Percentiles rank a stretch among this genome's conserved stretches.
Evolutionary conservation across 64 coral and sea anemone genomes (phyloP).

Genomic region (Actinia equina): DNA sequence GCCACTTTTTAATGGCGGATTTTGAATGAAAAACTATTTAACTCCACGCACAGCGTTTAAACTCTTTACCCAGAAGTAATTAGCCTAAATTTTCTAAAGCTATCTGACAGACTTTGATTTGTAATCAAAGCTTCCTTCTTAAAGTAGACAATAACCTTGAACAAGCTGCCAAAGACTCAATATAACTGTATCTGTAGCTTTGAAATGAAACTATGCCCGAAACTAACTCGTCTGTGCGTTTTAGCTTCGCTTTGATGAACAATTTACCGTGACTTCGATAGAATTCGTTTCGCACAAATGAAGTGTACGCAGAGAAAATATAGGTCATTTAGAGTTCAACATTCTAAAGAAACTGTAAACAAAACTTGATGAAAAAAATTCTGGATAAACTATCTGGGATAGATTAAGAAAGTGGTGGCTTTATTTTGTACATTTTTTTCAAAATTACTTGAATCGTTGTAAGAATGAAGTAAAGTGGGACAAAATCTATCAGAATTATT

Average conservation of each 20-base stretch:
- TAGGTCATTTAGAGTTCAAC: neutral
- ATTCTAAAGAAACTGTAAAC: conserved; percentile 1
- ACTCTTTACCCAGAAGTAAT: conserved; percentile 3
- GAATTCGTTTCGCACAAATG: neutral
- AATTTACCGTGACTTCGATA: neutral
- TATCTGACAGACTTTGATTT: conserved; percentile 18
- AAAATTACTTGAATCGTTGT: neutral
- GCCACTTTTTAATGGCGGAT: neutral
- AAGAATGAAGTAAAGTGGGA: neutral
- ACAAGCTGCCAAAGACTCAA: neutral
- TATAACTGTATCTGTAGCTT: neutral
- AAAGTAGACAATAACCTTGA: neutral
- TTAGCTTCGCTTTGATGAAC: neutral
- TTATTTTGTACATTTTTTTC: neutral
- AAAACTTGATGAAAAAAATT: neutral
- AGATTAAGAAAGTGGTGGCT: neutral
- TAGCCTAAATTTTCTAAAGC: neutral
- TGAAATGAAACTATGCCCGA: neutral
- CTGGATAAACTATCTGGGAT: neutral
- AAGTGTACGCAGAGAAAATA: neutral
- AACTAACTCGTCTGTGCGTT: neutral
- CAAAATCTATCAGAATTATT: neutral
- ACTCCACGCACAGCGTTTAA: neutral
- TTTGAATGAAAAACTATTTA: neutral
- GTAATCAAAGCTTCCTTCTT: neutral